Base-by-base conservation (phyloP, 2,888 invertebrate species). In the Ischnura elegans region DNA sequence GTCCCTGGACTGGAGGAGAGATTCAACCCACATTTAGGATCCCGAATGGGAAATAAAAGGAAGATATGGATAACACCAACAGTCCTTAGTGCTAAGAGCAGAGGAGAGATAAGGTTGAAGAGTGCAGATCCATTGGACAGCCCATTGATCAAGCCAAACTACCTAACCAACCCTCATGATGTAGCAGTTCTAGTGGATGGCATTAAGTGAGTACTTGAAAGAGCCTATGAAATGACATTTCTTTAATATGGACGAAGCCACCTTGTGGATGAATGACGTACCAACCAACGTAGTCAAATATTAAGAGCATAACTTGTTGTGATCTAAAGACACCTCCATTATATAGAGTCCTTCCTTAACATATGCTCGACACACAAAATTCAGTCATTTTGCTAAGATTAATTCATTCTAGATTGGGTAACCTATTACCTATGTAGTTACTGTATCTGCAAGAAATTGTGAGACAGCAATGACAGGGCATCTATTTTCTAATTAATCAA, bases 81-180 rank as follows among this genome's bases (percentile, higher is more conserved):
- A 93, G 96, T 97, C 25, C 95, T 97, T 0, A 97, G 97, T 93
- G 97, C 98, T 0, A 97, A 97, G 94, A 97, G 97, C 94, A 96
- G 97, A 94, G 98, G 98, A 0, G 96, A 96, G 95, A 94, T 98
- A 5, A 96, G 97, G 10, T 96, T 98, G 85, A 96, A 96, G 93
- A 97, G 97, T 0, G 96, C 96, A 45, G 97, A 98, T 96, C 98
- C 98, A 0, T 95, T 97, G 29, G 97, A 97, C 13, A 96, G 97
- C 66, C 98, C 98, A 0, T 94, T 97, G n/a, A 97, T 98, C 95
- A 97, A 97, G 94, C 98, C 98, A 0, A 98, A 98, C 95, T 98
- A 98, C 95, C 96, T 98, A 95, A 96, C 96, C 5, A 97, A 97
- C 84, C 97, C 97, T 0, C 96, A 97, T 94, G 98, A 98, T 95